These are phyloP conservation scores for Ochotona curzoniae DNA, from an alignment of 2,113 vertebrate species.

Conservation along the genomic window DNA sequence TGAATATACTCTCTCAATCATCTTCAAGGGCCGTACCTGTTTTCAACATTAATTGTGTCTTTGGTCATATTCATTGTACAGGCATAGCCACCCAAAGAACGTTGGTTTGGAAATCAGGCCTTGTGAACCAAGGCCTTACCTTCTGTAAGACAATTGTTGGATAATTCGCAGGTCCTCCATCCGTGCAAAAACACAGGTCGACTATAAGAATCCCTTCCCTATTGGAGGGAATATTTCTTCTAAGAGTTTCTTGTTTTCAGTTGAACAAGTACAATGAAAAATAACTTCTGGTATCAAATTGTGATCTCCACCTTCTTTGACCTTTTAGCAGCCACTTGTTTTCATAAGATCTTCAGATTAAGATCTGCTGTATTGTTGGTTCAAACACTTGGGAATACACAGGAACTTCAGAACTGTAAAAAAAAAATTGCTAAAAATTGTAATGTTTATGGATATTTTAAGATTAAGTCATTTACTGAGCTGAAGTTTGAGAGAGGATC, in stretches of 20 bases:
- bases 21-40: neutral
- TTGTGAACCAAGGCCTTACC: neutral
- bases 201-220: slow-evolving; percentile 1
- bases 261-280: slow-evolving; percentile 75
- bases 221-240: neutral
- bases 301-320: slow-evolving; percentile 71
- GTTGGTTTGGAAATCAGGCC: slow-evolving; percentile 13
- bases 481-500: neutral
- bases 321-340: slow-evolving; percentile 63
- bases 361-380: slow-evolving; percentile 35
- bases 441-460: slow-evolving; percentile 67
- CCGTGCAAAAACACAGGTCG: neutral
- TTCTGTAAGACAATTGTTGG: neutral
- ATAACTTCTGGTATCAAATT: slow-evolving; percentile 77
- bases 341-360: slow-evolving; percentile 69
- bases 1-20: neutral
- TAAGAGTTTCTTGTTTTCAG: slow-evolving; percentile 69
- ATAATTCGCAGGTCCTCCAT: neutral
- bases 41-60: slow-evolving; percentile 54
- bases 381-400: slow-evolving; percentile 64
- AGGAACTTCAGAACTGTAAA: slow-evolving; percentile 71
- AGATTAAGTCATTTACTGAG: slow-evolving; percentile 74
- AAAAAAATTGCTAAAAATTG: slow-evolving; percentile 69
- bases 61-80: neutral
- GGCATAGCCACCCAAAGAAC: slow-evolving; percentile 53